Evolutionary conservation across 2,888 invertebrate species (phyloP).

Genomic region (Globia sparganii): DNA sequence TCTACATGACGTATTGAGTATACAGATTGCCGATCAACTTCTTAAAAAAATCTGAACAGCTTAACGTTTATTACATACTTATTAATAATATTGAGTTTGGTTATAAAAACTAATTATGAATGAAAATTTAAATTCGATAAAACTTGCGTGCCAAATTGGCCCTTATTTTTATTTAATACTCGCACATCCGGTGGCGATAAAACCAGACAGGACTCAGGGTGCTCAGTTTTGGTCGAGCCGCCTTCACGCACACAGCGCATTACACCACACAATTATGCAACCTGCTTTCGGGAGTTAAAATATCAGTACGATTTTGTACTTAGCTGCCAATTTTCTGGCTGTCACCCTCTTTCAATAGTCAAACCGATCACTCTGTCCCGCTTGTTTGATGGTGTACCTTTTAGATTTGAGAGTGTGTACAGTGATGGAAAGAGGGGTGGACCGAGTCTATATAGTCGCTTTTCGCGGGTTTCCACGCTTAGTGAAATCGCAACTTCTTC

Average conservation of each 20-base stretch:
- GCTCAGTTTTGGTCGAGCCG: too few species aligned
- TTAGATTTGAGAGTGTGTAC: slow-evolving; percentile 4
- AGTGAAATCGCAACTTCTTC: slow-evolving; percentile 7
- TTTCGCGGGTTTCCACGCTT: slow-evolving; percentile 2
- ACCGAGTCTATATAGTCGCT: background rate
- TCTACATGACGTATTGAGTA: too few species aligned
- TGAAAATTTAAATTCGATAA: background rate
- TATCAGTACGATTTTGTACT: background rate
- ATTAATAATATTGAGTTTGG: background rate
- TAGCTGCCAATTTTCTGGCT: background rate
- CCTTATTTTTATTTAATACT: background rate
- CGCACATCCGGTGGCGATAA: background rate
- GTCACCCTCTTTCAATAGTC: slow-evolving; percentile 6
- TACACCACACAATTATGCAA: background rate
- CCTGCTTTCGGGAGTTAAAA: background rate
- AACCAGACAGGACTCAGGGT: background rate
- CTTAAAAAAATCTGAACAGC: background rate
- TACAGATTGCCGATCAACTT: background rate
- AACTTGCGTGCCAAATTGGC: background rate
- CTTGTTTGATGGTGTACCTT: background rate
- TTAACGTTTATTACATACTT: background rate
- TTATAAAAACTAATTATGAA: background rate
- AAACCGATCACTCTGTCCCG: slow-evolving; percentile 27
- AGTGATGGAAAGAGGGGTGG: background rate
- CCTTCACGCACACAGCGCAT: background rate